phyloP scores from a whole-genome alignment of 1,140 invertebrate genomes.

The Cardiocondyla obscurior region DNA sequence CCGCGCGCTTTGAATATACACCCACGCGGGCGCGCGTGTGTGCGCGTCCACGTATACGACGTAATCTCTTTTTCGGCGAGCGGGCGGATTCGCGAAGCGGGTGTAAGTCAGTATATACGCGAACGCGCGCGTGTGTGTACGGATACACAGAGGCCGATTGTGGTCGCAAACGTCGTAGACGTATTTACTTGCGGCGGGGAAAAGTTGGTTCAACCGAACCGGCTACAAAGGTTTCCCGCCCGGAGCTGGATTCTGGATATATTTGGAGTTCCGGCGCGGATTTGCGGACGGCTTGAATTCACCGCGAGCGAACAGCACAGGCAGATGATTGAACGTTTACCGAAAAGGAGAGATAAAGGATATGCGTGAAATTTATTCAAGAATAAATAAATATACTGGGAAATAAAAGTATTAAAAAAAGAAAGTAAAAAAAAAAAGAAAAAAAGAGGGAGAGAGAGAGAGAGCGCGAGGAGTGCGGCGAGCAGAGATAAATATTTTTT shows the following conservation, averaged over 20 bases:
- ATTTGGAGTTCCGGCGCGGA: slow-evolving; percentile 47
- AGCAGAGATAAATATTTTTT: not conserved
- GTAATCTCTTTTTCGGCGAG: slow-evolving; percentile 54
- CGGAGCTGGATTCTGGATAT: slow-evolving; percentile 25
- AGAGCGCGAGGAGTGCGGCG: not conserved
- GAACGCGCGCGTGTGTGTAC: not conserved
- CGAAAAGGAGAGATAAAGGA: not conserved
- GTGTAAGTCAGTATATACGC: not conserved
- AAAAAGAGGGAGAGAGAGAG: no score
- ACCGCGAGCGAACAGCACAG: slow-evolving; percentile 45
- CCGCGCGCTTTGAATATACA: slow-evolving; percentile 51
- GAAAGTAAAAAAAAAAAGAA: no score
- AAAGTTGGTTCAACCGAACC: slow-evolving; percentile 52
- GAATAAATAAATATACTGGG: not conserved
- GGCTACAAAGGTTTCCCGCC: slow-evolving; percentile 42
- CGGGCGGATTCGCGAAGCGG: not conserved
- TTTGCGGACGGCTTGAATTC: slow-evolving; percentile 45
- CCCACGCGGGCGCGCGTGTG: not conserved
- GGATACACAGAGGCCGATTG: slow-evolving; percentile 35
- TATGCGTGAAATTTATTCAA: slow-evolving; percentile 38
- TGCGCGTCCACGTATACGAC: not conserved
- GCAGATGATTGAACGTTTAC: slow-evolving; percentile 47
- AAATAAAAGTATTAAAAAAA: slow-evolving; percentile 1
- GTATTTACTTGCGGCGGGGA: slow-evolving; percentile 51
- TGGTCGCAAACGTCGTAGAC: slow-evolving; percentile 48